A percentile compares a stretch with the other conserved stretches of the same genome.
These are phyloP conservation scores for Octodonta nipae DNA, from an alignment of 2,888 invertebrate species.

Conservation along the genomic window DNA sequence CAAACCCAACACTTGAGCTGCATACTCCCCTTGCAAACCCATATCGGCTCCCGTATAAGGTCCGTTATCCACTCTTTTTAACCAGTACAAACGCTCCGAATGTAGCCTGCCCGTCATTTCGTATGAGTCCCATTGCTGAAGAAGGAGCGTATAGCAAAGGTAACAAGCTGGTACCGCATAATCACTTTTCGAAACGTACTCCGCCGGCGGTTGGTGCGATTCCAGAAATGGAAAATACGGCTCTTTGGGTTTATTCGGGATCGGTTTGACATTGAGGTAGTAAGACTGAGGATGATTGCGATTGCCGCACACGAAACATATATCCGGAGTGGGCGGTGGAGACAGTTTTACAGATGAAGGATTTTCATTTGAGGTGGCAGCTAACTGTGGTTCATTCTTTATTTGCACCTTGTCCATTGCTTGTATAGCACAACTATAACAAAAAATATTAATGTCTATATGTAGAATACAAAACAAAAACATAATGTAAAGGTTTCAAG, in stretches of 20 bases:
- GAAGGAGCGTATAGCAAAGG: slow-evolving; percentile 72
- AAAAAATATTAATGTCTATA: too few relatives aligned
- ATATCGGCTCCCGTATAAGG: slow-evolving; percentile 81
- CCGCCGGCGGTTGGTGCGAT: slow-evolving; percentile 72
- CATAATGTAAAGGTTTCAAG: too few relatives aligned
- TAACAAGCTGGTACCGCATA: slow-evolving; percentile 58
- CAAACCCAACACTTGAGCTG: slow-evolving; percentile 72
- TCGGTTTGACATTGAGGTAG: slow-evolving; percentile 51
- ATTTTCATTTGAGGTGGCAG: slow-evolving; percentile 8
- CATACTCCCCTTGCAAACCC: slow-evolving; percentile 75
- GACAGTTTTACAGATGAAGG: slow-evolving; percentile 11
- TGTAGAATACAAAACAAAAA: too few relatives aligned
- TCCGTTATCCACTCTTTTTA: slow-evolving; percentile 82
- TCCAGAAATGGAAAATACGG: slow-evolving; percentile 87
- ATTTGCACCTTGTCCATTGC: slow-evolving; percentile 41
- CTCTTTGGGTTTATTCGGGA: slow-evolving; percentile 54
- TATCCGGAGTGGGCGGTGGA: slow-evolving; percentile 19
- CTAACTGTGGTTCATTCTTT: slow-evolving; percentile 28
- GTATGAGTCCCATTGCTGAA: slow-evolving; percentile 85
- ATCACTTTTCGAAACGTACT: slow-evolving; percentile 42
- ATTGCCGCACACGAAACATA: slow-evolving; percentile 64
- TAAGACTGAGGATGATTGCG: slow-evolving; percentile 49
- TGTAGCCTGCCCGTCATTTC: slow-evolving; percentile 71
- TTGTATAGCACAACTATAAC: slow-evolving; percentile 25
- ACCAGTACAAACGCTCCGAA: slow-evolving; percentile 78